Evolutionary conservation across 2,797 vertebrate genomes (phyloP), one percentile per base, ranked within the genome.

Genomic region (Chloroceryle amazona): DNA sequence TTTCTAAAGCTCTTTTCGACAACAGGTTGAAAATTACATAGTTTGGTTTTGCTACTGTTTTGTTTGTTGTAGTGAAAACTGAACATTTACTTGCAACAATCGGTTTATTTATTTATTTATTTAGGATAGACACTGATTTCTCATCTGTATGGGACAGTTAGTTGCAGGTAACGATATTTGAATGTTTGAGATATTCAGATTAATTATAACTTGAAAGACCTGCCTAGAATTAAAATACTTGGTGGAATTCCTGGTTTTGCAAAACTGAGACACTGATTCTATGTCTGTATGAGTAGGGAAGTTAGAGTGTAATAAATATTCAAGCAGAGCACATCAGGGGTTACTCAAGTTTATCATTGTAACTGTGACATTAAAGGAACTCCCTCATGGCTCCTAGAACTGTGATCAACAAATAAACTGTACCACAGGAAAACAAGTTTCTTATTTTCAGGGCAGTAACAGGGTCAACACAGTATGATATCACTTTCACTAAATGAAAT

Each of bases 331-430:
- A 66, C 41, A 46, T 42, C 33, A 37, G n/a, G 65, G 70, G 41
- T 86, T 95, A 81, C 25, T 60, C 54, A 37, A 78, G 46, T 81
- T 90, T 90, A 62, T 81, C 1, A 39, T 47, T 66, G 35, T 37
- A 47, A 63, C 55, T 41, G 9, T 89, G 91, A 87, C 63, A 92
- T 89, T 89, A 84, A 89, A 85, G 71, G 54, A 89, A 73, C 60
- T 95, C 68, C 44, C 61, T 93, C 9, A 1, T 91, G 79, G 51
- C 60, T 84, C 65, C 57, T 51, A 29, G 39, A 88, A 86, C 85
- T 68, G 86, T 55, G 73, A 91, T 90, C 86, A 93, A 92, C 88
- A 95, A 95, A 90, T 74, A 86, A 79, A 93, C 17, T 76, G 70
- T 13, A 79, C 70, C 46, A 80, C 3, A 58, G 46, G 58, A 92